A percentile compares a stretch with the other conserved stretches of the same genome.
Evolutionary conservation across 1,140 invertebrate genomes (phyloP).

Genomic region (Hestina assimilis): DNA sequence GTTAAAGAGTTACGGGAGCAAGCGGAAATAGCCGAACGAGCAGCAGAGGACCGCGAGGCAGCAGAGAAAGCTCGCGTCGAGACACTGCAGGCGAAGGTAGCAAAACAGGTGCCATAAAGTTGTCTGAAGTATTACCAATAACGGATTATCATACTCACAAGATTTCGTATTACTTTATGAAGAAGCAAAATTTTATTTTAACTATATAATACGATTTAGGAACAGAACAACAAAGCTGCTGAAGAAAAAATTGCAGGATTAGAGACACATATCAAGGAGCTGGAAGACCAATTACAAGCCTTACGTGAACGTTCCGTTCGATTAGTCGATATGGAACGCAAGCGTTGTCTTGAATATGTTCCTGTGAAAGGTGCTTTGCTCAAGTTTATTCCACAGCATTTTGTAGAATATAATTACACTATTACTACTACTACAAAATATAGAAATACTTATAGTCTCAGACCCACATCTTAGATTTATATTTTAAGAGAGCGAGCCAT

Average conservation of each 20-base stretch:
- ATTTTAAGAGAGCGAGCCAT: conserved; percentile 56
- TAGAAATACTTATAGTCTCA: too few species aligned
- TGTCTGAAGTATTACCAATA: conserved; percentile 26
- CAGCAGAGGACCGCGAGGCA: conserved; percentile 25
- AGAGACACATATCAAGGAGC: conserved; percentile 47
- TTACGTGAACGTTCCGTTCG: conserved; percentile 50
- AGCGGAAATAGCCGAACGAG: conserved; percentile 36
- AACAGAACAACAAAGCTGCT: conserved; percentile 37
- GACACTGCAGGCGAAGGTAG: conserved; percentile 56
- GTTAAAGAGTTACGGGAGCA: conserved; percentile 61
- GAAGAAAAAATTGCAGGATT: conserved; percentile 40
- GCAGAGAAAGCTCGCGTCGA: conserved; percentile 39
- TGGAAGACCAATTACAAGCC: conserved; percentile 43
- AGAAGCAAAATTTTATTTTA: too few species aligned
- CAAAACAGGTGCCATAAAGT: conserved; percentile 54
- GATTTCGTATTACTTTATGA: too few species aligned
- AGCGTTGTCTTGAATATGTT: conserved; percentile 51
- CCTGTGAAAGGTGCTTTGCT: conserved; percentile 51
- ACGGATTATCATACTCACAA: not conserved
- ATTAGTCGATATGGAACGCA: conserved; percentile 56
- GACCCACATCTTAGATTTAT: not conserved
- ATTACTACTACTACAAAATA: too few species aligned
- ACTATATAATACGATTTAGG: conserved; percentile 38
- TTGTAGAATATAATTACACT: too few species aligned
- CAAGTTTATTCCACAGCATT: not conserved